Evolutionary conservation across 2,888 invertebrate genomes (phyloP).

Genomic region (Pseudanteris insignis): DNA sequence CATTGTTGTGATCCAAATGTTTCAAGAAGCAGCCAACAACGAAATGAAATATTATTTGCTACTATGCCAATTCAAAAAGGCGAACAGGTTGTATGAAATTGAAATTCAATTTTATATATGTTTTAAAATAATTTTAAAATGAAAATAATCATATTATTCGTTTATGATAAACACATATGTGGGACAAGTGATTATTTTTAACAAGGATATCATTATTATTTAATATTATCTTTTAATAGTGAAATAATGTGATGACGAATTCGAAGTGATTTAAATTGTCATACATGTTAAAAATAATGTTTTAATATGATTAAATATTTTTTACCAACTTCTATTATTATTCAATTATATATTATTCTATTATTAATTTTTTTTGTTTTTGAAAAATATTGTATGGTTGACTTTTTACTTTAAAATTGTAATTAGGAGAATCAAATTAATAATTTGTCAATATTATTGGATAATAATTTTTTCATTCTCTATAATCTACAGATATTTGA

Average conservation of each 20-base stretch:
- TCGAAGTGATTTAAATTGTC: no score
- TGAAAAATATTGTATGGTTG: not conserved
- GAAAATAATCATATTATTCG: not conserved
- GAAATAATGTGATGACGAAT: no score
- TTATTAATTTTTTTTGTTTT: no score
- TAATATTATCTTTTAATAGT: no score
- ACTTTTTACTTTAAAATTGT: not conserved
- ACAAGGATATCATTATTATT: no score
- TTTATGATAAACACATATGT: no score
- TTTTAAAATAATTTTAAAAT: not conserved
- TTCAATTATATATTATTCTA: no score
- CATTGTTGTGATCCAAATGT: constrained; percentile 90
- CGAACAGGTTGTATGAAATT: constrained; percentile 67
- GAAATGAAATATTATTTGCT: constrained; percentile 69
- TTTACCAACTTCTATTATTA: no score
- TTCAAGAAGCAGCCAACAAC: constrained; percentile 70
- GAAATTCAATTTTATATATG: not conserved
- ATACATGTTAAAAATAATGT: no score
- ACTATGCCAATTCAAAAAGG: constrained; percentile 77
- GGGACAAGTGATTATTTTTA: no score
- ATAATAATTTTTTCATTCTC: not conserved
- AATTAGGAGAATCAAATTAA: not conserved
- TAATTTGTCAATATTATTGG: not conserved
- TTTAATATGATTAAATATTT: no score
- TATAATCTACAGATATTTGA: not conserved